Base-by-base conservation (phyloP, 1,140 invertebrate species). In the Calephelis nemesis region DNA sequence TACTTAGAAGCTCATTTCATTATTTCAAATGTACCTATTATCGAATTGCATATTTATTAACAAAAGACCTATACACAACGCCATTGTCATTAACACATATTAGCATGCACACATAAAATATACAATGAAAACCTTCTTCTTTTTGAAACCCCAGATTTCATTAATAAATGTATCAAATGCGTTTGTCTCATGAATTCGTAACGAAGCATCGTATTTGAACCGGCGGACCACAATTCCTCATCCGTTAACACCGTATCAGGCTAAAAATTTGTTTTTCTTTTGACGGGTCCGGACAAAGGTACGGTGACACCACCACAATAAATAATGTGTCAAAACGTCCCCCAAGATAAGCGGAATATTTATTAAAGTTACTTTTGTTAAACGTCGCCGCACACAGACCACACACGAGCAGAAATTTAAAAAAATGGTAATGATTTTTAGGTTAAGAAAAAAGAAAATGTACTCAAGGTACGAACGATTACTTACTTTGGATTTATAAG, bases 321-420 rank as follows among this genome's bases (percentile, higher is more conserved):
- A 58, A 58, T 54, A 69, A 69, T 64, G 63, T 63, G 68, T 69
- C 68, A 69, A 58, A 65, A 42, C 15, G 54, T 64, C 68, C 45
- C 63, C n/a, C 30, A 67, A 67, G 54, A 60, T 60, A 60, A 60
- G 54, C 54, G 30, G 54, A n/a, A 60, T 60, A 60, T 60, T 60
- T 60, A 60, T 60, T 60, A 60, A 19, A 60, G 11, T 60, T 60
- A 19, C 54, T 60, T 60, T 60, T 60, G 39, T 60, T 60, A 39
- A 60, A 5, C 42, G 3, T 45, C 8, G 6, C 8, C 42, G 42
- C 42, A 45, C 42, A 45, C 42, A 7, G 8, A 9, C 42, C 42
- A 45, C 42, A 45, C 8, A 45, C 42, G 7, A 7, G 8, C 42
- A 45, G 7, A 45, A 7, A 42, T 42, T 42, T 3, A 42, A 45